Conservation (phyloP, 2,888 invertebrate species). For the Bibio marci region DNA sequence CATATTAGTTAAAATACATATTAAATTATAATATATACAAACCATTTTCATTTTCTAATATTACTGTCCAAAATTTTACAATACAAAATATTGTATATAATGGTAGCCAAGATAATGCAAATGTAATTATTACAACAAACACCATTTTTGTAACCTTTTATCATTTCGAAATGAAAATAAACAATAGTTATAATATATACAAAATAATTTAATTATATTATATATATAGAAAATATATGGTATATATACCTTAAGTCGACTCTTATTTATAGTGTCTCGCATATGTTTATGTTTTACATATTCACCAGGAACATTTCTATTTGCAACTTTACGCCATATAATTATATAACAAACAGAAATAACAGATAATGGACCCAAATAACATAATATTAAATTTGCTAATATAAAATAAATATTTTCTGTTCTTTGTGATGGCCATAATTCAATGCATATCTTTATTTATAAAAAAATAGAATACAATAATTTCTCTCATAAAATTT, state of each 20-base stretch:
- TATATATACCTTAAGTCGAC: slow-evolving; percentile 14
- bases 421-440: slow-evolving; percentile 29
- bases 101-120: slow-evolving; percentile 37
- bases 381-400: slow-evolving; percentile 34
- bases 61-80: slow-evolving; percentile 20
- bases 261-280: slow-evolving; percentile 13
- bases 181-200: no score
- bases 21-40: neutral
- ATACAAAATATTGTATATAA: slow-evolving; percentile 31
- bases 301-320: slow-evolving; percentile 29
- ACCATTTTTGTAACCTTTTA: slow-evolving; percentile 33
- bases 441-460: slow-evolving; percentile 24
- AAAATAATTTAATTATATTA: neutral
- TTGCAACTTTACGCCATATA: slow-evolving; percentile 32
- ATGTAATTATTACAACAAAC: slow-evolving; percentile 33
- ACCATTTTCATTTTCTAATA: slow-evolving; percentile 8
- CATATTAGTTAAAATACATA: no score
- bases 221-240: neutral
- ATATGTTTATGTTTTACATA: slow-evolving; percentile 14
- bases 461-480: neutral
- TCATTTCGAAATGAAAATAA: no score
- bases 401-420: slow-evolving; percentile 34
- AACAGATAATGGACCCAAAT: slow-evolving; percentile 32
- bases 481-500: neutral
- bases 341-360: slow-evolving; percentile 35